Evolutionary conservation across 2,888 invertebrate genomes (phyloP), one percentile per base, ranked within the genome.

Genomic region (Venustoraphidia nigricollis): DNA sequence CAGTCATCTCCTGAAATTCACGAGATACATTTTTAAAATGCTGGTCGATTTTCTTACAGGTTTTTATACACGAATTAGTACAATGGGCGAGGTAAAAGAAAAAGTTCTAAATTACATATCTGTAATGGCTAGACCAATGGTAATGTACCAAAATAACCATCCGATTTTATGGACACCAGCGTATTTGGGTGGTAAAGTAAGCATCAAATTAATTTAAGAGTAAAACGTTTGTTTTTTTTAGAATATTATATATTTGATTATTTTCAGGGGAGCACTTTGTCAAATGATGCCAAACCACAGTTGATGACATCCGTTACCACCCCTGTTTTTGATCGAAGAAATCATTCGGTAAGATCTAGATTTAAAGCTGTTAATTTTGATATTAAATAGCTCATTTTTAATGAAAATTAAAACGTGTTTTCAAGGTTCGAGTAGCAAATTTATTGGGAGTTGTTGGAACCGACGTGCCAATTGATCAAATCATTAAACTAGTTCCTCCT

Each of bases 381-480:
- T 9, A 34, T 8, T 27, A n/a, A 46, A 40, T 46, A 40, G 5
- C 10, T 10, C 35, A 35, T 34, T 34, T 10, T 11, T 38, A 39
- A 40, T 2, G 46, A 47, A 42, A 37, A 44, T 49, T 45, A 40
- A 48, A 44, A 41, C 50, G 52, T 53, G 48, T 50, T 54, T 54
- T 69, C 42, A 66, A 85, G 84, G 81, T 83, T 62, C 79, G 90
- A 62, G 83, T 85, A 56, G 94, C 94, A 14, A 93, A 91, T 66
- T 75, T 98, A 54, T 73, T 97, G 54, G 98, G 98, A 45, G 94
- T 97, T 39, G 94, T 95, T 52, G 97, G 96, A 45, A 94, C 94
- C 14, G 97, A 97, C 70, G 89, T 98, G 52, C 93, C 95, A 56
- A 80, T 98, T 59, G 85, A 91, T 66, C 91, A 97, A 70, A 86